These are phyloP conservation scores for Serripes groenlandicus DNA, from an alignment of 2,888 invertebrate genomes.

Conservation along the genomic window DNA sequence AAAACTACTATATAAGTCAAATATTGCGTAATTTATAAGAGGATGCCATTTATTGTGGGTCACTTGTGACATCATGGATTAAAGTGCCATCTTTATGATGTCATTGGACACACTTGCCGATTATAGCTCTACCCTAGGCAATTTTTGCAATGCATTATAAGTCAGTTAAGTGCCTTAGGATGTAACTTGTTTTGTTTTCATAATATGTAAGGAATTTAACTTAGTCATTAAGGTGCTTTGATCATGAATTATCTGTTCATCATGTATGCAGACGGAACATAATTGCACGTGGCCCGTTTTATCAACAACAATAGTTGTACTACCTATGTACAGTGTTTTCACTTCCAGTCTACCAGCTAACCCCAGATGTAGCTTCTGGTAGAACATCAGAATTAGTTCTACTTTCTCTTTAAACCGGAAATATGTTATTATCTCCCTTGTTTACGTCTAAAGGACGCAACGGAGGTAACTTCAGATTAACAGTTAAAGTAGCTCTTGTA, in stretches of 20 bases:
- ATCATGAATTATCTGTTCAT: not conserved
- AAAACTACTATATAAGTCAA: too few relatives aligned
- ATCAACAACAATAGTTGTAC: not conserved
- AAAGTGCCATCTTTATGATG: not conserved
- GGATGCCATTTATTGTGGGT: too few relatives aligned
- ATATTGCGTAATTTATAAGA: too few relatives aligned
- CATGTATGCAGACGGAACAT: not conserved
- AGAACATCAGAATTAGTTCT: not conserved
- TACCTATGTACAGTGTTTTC: not conserved
- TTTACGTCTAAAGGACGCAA: not conserved
- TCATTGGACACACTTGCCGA: constrained; percentile 3
- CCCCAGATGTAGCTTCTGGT: not conserved
- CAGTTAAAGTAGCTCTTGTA: not conserved
- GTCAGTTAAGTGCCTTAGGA: not conserved
- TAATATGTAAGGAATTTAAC: not conserved
- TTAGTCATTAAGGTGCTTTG: constrained; percentile 12
- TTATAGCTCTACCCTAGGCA: not conserved
- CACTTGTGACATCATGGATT: too few relatives aligned
- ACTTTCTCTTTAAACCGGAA: not conserved
- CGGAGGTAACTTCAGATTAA: not conserved
- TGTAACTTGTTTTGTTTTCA: too few relatives aligned
- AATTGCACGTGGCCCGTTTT: not conserved
- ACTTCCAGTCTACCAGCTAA: not conserved
- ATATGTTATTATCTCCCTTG: not conserved
- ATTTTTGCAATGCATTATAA: not conserved